Evolutionary conservation across 2,888 invertebrate genomes (phyloP), one percentile per base, ranked within the genome.

Genomic region (Andrena praecox): DNA sequence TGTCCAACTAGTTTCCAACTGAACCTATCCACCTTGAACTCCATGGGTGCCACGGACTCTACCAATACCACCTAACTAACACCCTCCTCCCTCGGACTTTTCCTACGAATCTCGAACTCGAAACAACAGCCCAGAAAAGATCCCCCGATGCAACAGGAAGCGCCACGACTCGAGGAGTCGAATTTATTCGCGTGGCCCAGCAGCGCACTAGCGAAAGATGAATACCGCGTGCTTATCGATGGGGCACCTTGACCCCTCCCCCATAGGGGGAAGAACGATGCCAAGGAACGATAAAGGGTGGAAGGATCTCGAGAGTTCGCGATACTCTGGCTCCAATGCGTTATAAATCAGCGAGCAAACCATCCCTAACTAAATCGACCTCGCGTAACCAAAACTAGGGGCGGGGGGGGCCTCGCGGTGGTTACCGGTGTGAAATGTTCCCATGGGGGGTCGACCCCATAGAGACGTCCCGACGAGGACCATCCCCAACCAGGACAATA

Each of bases 401-500:
- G n/a, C n/a, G n/a, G 20, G 63, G 81, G 77, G 68, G 90, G 89
- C 89, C 89, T 91, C 87, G 91, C 90, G 90, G 93, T 91, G 93
- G 93, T 93, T 93, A 93, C 93, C 93, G 93, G 93, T 93, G 93
- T 93, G 93, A 93, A 94, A 94, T 93, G 91, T 94, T 94, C 94
- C 94, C 94, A 94, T 93, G 93, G 93, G 94, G 93, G 93, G 92
- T 90, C 90, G 20, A 68, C 83, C 83, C 82, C 60, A 56, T 60
- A 48, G 29, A 62, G 60, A 69, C 71, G 68, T 68, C 56, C 71
- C 64, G 77, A 76, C 85, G 60, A 66, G 35, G 33, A 27, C 69
- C 67, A 78, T 85, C 85, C 85, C 88, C 85, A 89, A 84, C 42
- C 87, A 80, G 87, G 86, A 91, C 91, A 91, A 91, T 91, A 91